phyloP scores from a whole-genome alignment of 2,113 vertebrate species.

The Plotosus lineatus region DNA sequence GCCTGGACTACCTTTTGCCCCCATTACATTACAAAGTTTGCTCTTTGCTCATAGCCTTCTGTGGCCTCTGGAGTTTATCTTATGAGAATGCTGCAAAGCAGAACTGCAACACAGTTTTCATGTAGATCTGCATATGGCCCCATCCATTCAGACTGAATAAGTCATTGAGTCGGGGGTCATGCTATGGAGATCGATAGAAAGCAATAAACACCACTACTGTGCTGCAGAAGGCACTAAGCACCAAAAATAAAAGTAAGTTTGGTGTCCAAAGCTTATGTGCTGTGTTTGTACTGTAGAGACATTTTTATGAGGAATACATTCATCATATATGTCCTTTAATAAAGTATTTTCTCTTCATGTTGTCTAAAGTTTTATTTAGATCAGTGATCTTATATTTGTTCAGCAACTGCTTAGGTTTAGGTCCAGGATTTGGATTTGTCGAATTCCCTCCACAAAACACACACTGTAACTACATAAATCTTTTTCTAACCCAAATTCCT shows the following conservation, averaged over 20 bases:
- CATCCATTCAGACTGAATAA: slow-evolving; percentile 19
- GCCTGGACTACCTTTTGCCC: slow-evolving; percentile 65
- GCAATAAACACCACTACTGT: slow-evolving; percentile 3
- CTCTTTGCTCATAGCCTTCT: slow-evolving; percentile 38
- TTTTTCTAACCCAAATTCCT: background rate
- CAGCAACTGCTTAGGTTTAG: background rate
- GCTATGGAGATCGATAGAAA: background rate
- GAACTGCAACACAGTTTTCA: background rate
- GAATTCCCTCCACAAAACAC: background rate
- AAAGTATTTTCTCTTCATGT: background rate
- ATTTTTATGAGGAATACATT: slow-evolving; percentile 17
- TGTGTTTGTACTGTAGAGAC: background rate
- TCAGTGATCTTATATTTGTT: background rate
- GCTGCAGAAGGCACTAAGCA: background rate
- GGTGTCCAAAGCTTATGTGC: background rate
- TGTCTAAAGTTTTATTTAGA: background rate
- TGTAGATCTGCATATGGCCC: slow-evolving; percentile 2
- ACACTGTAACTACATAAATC: background rate
- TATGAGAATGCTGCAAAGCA: background rate
- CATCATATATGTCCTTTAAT: background rate
- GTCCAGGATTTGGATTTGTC: background rate
- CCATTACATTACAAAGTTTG: slow-evolving; percentile 47
- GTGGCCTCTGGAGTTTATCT: background rate
- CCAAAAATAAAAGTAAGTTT: background rate
- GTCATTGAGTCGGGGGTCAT: background rate